Percentiles rank a stretch among this genome's conserved stretches.
phyloP scores from a whole-genome alignment of 2,797 vertebrate species.

The Acanthis flammea region DNA sequence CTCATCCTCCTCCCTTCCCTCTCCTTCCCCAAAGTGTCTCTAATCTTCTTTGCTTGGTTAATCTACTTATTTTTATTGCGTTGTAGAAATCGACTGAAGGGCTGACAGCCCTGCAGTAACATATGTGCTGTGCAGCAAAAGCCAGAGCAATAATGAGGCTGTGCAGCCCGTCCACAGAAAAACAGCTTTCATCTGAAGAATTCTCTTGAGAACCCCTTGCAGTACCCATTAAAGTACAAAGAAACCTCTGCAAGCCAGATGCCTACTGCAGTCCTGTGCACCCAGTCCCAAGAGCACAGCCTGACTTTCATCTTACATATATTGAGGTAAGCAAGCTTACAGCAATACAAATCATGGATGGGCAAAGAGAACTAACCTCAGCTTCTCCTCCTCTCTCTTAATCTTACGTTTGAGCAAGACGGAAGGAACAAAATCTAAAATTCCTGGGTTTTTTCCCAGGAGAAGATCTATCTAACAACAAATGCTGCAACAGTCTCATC shows the following conservation, averaged over 20 bases:
- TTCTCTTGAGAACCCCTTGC: neutral
- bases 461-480: neutral
- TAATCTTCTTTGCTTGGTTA: slow-evolving; percentile 57
- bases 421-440: neutral
- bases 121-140: slow-evolving; percentile 45
- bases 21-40: slow-evolving; percentile 29
- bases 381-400: neutral
- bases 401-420: neutral
- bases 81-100: slow-evolving; percentile 35
- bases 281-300: neutral
- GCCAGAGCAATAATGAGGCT: slow-evolving; percentile 25
- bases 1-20: slow-evolving; percentile 56
- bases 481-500: neutral
- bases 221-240: slow-evolving; percentile 32
- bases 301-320: neutral
- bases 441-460: neutral
- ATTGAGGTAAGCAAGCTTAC: neutral
- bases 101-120: slow-evolving; percentile 39
- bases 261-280: neutral
- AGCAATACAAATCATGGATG: neutral
- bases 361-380: neutral
- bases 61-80: slow-evolving; percentile 66
- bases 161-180: neutral
- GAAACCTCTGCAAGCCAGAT: neutral
- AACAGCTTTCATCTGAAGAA: slow-evolving; percentile 20